phyloP scores from a whole-genome alignment of 2,113 vertebrate species.

The Larimichthys polyactis region DNA sequence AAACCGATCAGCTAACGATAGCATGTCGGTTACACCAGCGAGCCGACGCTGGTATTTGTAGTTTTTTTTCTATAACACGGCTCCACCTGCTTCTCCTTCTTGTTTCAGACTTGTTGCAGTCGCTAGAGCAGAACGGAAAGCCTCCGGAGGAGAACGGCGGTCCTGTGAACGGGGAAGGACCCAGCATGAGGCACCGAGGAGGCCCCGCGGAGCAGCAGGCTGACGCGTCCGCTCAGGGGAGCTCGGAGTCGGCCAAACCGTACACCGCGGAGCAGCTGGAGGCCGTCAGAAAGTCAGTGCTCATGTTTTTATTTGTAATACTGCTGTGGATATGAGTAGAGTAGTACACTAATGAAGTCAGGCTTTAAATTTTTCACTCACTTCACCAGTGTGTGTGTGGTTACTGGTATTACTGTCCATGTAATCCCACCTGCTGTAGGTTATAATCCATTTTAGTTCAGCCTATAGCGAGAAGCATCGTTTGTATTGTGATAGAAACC shows the following conservation, averaged over 20 bases:
- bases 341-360: not conserved
- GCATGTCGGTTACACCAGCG: constrained; percentile 50
- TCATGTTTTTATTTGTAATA: not conserved
- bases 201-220: constrained; percentile 65
- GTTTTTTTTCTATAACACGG: constrained; percentile 40
- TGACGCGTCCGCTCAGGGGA: constrained; percentile 75
- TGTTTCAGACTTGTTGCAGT: constrained; percentile 89
- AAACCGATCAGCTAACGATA: constrained; percentile 71
- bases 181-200: constrained; percentile 82
- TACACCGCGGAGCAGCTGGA: constrained; percentile 94
- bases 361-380: too few species aligned
- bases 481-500: too few species aligned
- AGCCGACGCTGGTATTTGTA: constrained; percentile 46
- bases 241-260: constrained; percentile 87
- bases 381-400: too few species aligned
- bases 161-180: constrained; percentile 81
- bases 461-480: too few species aligned
- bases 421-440: too few species aligned
- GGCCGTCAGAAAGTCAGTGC: constrained; percentile 92
- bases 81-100: not conserved
- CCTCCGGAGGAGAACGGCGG: constrained; percentile 79
- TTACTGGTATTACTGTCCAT: too few species aligned
- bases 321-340: not conserved
- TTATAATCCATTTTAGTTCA: too few species aligned
- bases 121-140: constrained; percentile 88